Conservation (phyloP, 2,113 vertebrate genomes). For the Lanius ludovicianus region DNA sequence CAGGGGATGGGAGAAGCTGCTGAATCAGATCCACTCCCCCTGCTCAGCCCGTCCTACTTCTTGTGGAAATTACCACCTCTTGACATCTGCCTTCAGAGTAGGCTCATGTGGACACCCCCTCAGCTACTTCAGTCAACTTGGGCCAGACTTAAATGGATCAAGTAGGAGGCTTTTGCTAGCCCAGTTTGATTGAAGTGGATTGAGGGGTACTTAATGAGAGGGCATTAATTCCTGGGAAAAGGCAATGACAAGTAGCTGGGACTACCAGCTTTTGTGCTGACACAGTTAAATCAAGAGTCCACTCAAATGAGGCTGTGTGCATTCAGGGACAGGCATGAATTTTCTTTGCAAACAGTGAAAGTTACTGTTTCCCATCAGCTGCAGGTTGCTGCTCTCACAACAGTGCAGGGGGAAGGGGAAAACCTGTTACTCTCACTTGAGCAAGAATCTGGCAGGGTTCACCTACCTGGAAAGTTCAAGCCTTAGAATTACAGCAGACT, state of each 20-base stretch:
- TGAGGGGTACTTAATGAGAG: not conserved
- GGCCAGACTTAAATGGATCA: conserved; percentile 50
- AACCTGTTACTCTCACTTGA: not conserved
- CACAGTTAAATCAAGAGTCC: not conserved
- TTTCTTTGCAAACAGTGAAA: not conserved
- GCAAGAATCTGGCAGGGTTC: not conserved
- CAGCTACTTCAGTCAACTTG: conserved; percentile 7
- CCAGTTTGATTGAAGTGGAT: conserved; percentile 23
- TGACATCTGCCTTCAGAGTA: not conserved
- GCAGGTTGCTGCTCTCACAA: not conserved
- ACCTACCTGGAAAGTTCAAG: not conserved
- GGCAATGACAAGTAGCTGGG: not conserved
- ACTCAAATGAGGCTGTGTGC: rapidly evolving
- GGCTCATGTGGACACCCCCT: not conserved
- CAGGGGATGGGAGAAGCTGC: not conserved
- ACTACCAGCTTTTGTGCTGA: not conserved
- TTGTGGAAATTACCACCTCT: conserved; percentile 1
- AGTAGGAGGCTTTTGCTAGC: conserved; percentile 37
- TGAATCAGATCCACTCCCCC: not conserved
- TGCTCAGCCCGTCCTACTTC: not conserved
- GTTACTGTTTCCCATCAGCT: not conserved
- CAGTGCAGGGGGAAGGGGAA: not conserved
- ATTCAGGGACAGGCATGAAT: not conserved
- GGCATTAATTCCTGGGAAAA: not conserved
- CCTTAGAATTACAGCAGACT: not conserved